A percentile compares a stretch with the other conserved stretches of the same genome.
Conservation (phyloP, 2,113 vertebrate genomes). For the Tupaia tana region DNA sequence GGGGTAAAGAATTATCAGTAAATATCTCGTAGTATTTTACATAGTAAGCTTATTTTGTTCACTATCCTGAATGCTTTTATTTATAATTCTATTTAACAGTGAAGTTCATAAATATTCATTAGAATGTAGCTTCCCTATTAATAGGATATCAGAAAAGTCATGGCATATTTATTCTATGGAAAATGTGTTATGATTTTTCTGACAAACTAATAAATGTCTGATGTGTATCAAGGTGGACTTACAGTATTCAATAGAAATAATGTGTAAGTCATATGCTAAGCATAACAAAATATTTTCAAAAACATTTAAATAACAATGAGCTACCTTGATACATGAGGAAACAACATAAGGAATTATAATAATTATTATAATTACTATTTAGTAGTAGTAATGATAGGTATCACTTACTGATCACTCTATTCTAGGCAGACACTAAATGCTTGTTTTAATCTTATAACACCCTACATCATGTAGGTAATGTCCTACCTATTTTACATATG, state of each 20-base stretch:
- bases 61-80: neutral
- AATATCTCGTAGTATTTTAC: constrained; percentile 34
- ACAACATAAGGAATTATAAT: constrained; percentile 6
- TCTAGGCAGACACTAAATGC: neutral
- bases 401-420: constrained; percentile 30
- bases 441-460: neutral
- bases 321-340: constrained; percentile 31
- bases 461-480: neutral
- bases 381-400: neutral
- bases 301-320: neutral
- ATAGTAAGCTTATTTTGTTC: neutral
- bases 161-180: too few species aligned
- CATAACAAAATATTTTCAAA: constrained; percentile 26
- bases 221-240: neutral
- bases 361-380: neutral
- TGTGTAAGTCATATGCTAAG: constrained; percentile 22
- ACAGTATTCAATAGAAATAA: neutral
- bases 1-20: neutral
- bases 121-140: constrained; percentile 31
- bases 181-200: too few species aligned
- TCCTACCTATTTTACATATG: constrained; percentile 1
- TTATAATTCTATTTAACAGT: constrained; percentile 39
- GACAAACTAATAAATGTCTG: neutral
- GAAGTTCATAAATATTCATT: constrained; percentile 40
- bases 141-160: too few species aligned